Evolutionary conservation across 2,888 invertebrate genomes (phyloP).

Genomic region (Drosophila paracracens): DNA sequence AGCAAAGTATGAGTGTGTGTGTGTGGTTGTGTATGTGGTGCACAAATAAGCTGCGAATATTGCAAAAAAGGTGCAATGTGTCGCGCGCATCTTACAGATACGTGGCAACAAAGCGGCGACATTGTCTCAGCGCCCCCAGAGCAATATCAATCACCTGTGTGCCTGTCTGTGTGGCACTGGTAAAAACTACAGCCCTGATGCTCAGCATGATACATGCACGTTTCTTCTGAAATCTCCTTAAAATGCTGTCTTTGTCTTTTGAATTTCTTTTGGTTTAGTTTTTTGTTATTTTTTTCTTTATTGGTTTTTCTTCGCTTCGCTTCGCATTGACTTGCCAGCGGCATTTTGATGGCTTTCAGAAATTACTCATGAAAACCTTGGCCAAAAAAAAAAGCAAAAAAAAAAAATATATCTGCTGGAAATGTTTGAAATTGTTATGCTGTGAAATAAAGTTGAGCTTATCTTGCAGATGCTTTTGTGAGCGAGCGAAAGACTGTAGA

Average conservation of each 20-base stretch:
- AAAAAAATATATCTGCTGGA: slow-evolving; percentile 33
- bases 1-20: background rate
- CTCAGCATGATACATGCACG: slow-evolving; percentile 53
- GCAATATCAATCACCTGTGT: slow-evolving; percentile 77
- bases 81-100: slow-evolving; percentile 65
- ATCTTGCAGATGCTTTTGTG: slow-evolving; percentile 67
- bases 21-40: background rate
- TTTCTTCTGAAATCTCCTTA: slow-evolving; percentile 57
- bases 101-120: slow-evolving; percentile 35
- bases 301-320: slow-evolving; percentile 20
- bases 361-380: slow-evolving; percentile 68
- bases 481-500: slow-evolving; percentile 51
- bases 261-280: slow-evolving; percentile 16
- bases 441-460: slow-evolving; percentile 54
- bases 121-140: slow-evolving; percentile 33
- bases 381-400: slow-evolving; percentile 27
- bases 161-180: slow-evolving; percentile 47
- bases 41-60: slow-evolving; percentile 23
- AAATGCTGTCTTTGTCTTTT: slow-evolving; percentile 45
- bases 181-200: slow-evolving; percentile 19
- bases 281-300: slow-evolving; percentile 18
- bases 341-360: slow-evolving; percentile 69
- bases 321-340: slow-evolving; percentile 53
- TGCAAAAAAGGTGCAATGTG: slow-evolving; percentile 27
- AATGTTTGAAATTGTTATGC: slow-evolving; percentile 69